Evolutionary conservation across 2,888 invertebrate genomes (phyloP).

Genomic region (Nomada fucata): DNA sequence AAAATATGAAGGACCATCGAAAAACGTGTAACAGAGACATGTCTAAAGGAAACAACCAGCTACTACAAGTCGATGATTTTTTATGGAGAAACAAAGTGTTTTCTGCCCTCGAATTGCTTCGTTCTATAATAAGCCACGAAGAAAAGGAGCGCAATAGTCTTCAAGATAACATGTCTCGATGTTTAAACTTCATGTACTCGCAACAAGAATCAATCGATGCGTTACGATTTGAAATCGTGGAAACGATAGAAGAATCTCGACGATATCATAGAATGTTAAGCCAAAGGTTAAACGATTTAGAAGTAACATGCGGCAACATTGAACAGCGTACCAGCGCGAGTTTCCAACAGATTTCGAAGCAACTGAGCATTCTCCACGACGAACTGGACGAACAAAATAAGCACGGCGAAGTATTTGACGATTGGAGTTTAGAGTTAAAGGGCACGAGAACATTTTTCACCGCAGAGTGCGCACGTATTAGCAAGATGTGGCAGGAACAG

Average conservation of each 20-base stretch:
- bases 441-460: conserved; percentile 81
- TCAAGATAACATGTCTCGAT: conserved; percentile 63
- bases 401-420: conserved; percentile 40
- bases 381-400: conserved; percentile 63
- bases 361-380: conserved; percentile 64
- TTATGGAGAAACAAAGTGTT: conserved; percentile 75
- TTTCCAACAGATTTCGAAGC: conserved; percentile 68
- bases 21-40: conserved; percentile 77
- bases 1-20: conserved; percentile 87
- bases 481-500: conserved; percentile 83
- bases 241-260: conserved; percentile 61
- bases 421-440: conserved; percentile 73
- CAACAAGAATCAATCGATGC: conserved; percentile 70
- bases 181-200: conserved; percentile 57
- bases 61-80: conserved; percentile 73
- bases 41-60: conserved; percentile 46
- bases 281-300: conserved; percentile 66
- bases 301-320: conserved; percentile 59
- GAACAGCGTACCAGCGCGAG: conserved; percentile 65
- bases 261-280: conserved; percentile 38
- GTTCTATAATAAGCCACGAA: conserved; percentile 68
- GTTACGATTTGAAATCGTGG: conserved; percentile 64
- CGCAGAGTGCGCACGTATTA: conserved; percentile 81
- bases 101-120: conserved; percentile 71
- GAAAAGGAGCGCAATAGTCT: conserved; percentile 72